Conservation (phyloP, 2,888 invertebrate species). For the Ceramica pisi region DNA sequence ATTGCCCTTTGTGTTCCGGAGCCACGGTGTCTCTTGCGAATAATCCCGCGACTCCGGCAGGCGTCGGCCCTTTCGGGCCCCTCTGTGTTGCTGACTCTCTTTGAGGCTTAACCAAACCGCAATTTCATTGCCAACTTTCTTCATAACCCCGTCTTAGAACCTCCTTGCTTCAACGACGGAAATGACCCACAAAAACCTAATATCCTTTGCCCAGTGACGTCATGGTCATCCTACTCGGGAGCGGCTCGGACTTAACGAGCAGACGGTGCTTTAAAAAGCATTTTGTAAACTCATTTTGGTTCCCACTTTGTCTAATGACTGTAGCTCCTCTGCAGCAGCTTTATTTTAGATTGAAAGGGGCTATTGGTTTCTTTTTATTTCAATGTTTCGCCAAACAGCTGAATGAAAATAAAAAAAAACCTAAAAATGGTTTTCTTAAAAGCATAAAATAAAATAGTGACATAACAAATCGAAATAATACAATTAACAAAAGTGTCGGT, state of each 20-base stretch:
- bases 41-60: too few relatives aligned
- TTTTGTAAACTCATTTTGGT: conserved; percentile 60
- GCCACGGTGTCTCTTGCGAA: too few relatives aligned
- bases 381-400: background rate
- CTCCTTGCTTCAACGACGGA: conserved; percentile 16
- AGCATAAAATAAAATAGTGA: too few relatives aligned
- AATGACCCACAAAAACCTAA: conserved; percentile 41
- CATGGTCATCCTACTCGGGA: conserved; percentile 30
- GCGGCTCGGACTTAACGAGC: conserved; percentile 48
- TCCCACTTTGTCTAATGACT: conserved; percentile 43
- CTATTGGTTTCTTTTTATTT: conserved; percentile 5
- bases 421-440: too few relatives aligned
- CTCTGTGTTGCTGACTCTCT: too few relatives aligned
- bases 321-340: conserved; percentile 1
- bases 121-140: background rate
- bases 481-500: too few relatives aligned
- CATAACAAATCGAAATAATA: too few relatives aligned
- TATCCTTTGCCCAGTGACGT: conserved; percentile 28
- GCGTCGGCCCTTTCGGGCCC: too few relatives aligned
- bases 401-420: too few relatives aligned
- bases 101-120: background rate
- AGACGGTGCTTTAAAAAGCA: conserved; percentile 54
- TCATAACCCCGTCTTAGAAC: conserved; percentile 6
- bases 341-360: conserved; percentile 7
- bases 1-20: too few relatives aligned